phyloP scores from a whole-genome alignment of 2,113 vertebrate genomes.

The Corydoras maculifer region DNA sequence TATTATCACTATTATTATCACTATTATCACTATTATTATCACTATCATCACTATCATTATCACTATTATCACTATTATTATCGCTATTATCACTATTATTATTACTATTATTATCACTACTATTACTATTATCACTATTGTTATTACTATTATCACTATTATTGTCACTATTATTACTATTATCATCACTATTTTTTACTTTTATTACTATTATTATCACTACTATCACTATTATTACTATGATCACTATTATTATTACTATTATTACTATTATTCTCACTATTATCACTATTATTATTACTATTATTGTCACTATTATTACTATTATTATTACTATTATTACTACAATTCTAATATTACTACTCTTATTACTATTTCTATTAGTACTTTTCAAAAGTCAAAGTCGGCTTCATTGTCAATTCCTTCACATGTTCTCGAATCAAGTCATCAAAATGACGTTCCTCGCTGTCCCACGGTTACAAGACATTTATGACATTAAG shows the following conservation, averaged over 20 bases:
- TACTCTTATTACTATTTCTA: no score
- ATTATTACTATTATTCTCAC: background rate
- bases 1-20: background rate
- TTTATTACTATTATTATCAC: background rate
- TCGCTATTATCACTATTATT: background rate
- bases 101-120: background rate
- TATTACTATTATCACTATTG: background rate
- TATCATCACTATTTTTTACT: background rate
- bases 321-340: no score
- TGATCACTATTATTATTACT: background rate
- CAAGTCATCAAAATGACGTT: no score
- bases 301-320: no score
- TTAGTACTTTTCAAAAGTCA: no score
- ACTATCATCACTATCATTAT: background rate
- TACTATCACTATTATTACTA: background rate
- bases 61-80: background rate
- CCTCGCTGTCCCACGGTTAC: no score
- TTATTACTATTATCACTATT: background rate
- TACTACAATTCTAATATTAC: no score
- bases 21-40: background rate
- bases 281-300: no score
- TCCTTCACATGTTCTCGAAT: no score
- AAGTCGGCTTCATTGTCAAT: no score
- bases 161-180: background rate
- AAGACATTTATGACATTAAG: no score